Conservation (phyloP, 2,888 invertebrate genomes). For the Pristionchus exspectatus region DNA sequence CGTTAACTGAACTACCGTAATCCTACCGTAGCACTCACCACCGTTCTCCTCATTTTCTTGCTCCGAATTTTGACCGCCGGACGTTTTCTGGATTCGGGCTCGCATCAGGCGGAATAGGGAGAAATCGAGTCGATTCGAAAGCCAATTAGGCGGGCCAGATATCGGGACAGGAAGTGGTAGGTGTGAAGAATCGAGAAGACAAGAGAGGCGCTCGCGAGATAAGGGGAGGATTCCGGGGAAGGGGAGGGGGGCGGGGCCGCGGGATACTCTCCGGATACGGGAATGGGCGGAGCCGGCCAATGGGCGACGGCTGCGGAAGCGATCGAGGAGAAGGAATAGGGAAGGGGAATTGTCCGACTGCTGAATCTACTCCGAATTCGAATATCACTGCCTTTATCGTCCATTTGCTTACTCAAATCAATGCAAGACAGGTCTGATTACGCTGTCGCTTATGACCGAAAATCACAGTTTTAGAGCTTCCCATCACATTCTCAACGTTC, state of each 20-base stretch:
- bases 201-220: neutral
- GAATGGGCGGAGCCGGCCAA: conserved; percentile 29
- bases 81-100: neutral
- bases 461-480: neutral
- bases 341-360: neutral
- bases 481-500: neutral
- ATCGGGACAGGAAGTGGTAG: neutral
- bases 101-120: neutral
- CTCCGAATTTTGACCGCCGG: neutral
- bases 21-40: neutral
- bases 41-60: conserved; percentile 37
- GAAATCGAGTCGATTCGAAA: neutral
- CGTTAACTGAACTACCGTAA: neutral
- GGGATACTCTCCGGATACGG: conserved; percentile 2
- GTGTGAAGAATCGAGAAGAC: neutral
- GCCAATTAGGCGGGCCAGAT: neutral
- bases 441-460: neutral
- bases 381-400: neutral
- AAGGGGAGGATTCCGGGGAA: neutral
- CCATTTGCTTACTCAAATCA: neutral
- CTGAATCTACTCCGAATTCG: neutral
- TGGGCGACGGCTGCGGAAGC: neutral
- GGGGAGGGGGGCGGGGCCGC: neutral
- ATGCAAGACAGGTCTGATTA: neutral
- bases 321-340: neutral